These are phyloP conservation scores for Aurelia coerulea DNA, from an alignment of 30 jellyfish, hydroid and myxozoan genomes.

Conservation along the genomic window DNA sequence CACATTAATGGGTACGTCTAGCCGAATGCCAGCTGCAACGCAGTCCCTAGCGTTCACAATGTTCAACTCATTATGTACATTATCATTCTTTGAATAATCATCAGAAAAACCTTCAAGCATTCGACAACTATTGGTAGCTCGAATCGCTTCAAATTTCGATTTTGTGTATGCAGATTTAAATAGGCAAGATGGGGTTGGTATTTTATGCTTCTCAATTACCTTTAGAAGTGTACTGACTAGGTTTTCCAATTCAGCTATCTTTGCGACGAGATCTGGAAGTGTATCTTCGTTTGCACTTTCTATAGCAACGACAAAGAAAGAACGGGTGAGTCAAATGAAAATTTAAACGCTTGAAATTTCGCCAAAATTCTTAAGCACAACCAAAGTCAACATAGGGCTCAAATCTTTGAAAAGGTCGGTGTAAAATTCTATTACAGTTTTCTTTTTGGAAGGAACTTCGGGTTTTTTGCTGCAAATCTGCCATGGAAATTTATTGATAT, in stretches of 20 bases:
- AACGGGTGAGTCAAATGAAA: not conserved
- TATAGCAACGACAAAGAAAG: not conserved
- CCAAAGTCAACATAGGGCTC: not conserved
- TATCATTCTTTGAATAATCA: too few species aligned
- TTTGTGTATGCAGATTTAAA: slow-evolving; percentile 33
- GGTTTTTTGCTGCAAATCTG: too few species aligned
- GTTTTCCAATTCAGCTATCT: slow-evolving; percentile 69
- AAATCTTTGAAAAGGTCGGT: too few species aligned
- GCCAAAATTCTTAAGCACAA: not conserved
- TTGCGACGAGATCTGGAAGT: slow-evolving; percentile 56
- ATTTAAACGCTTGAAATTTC: not conserved
- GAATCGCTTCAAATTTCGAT: slow-evolving; percentile 9
- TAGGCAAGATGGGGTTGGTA: slow-evolving; percentile 56
- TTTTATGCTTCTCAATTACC: slow-evolving; percentile 40
- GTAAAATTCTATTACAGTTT: too few species aligned
- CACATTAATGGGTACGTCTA: not conserved
- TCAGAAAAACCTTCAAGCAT: too few species aligned
- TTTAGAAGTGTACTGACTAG: slow-evolving; percentile 44
- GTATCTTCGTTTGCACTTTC: slow-evolving; percentile 13
- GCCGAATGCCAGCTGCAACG: not conserved
- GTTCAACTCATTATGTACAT: too few species aligned
- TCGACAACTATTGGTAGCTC: too few species aligned
- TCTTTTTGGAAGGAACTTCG: too few species aligned
- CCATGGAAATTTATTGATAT: too few species aligned
- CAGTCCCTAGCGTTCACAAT: too few species aligned